These are phyloP conservation scores for Dusona sp. DNA, from an alignment of 2,888 invertebrate genomes.

Conservation along the genomic window DNA sequence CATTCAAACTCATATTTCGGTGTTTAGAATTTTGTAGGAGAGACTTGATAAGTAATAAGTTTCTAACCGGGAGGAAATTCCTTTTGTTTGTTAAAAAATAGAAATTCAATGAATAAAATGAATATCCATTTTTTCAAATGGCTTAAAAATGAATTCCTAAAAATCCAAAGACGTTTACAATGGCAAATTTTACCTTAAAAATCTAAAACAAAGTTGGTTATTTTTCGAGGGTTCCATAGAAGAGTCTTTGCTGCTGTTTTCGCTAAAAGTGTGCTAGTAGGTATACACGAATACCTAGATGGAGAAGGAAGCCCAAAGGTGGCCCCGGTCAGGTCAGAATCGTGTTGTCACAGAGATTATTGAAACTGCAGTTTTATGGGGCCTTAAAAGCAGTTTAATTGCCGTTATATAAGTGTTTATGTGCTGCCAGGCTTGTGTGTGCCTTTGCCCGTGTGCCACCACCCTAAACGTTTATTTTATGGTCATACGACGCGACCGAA, in stretches of 20 bases:
- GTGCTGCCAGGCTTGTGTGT: constrained; percentile 80
- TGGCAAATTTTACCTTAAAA: neutral
- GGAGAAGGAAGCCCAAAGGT: constrained; percentile 68
- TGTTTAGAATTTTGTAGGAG: neutral
- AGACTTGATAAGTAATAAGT: neutral
- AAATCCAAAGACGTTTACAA: neutral
- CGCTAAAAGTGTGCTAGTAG: constrained; percentile 60
- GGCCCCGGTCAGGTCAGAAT: constrained; percentile 81
- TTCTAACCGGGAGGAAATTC: neutral
- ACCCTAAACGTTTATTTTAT: constrained; percentile 85
- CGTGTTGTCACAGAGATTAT: constrained; percentile 85
- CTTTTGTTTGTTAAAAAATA: neutral
- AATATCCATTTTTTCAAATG: neutral
- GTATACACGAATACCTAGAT: constrained; percentile 62
- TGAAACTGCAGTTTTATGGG: constrained; percentile 85
- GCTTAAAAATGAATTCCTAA: neutral
- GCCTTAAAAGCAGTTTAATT: constrained; percentile 85
- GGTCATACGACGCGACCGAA: constrained; percentile 82
- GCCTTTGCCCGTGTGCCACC: constrained; percentile 82
- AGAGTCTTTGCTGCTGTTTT: constrained; percentile 24
- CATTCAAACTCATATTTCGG: neutral
- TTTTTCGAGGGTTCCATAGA: constrained; percentile 7
- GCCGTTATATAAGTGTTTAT: constrained; percentile 85
- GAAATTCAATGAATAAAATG: too few relatives aligned
- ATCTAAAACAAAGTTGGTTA: constrained; percentile 11